Percentiles rank a stretch among this genome's conserved stretches.
Conservation (phyloP, 2,888 invertebrate genomes). For the Rhagonycha lutea region DNA sequence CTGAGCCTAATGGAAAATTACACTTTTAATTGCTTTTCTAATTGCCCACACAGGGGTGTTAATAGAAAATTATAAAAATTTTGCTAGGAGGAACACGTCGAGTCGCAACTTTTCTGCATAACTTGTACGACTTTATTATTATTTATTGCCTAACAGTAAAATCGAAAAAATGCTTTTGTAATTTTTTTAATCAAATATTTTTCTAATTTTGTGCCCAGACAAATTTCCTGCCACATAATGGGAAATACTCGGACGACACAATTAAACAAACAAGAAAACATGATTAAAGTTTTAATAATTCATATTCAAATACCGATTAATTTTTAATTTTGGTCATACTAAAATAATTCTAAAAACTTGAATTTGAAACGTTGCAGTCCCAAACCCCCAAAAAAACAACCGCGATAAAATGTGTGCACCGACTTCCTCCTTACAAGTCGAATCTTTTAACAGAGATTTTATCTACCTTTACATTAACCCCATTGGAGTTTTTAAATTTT, state of each 20-base stretch:
- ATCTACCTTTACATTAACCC: not conserved
- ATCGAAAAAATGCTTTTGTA: slow-evolving; percentile 5
- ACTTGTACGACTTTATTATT: slow-evolving; percentile 6
- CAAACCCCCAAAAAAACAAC: not conserved
- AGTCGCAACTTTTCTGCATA: slow-evolving; percentile 6
- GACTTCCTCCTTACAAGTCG: not conserved
- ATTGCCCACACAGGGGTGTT: slow-evolving; percentile 18
- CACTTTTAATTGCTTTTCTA: slow-evolving; percentile 25
- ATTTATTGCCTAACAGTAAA: slow-evolving; percentile 18
- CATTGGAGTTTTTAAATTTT: not conserved
- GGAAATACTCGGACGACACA: not conserved
- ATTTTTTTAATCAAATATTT: not conserved
- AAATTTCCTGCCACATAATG: not conserved
- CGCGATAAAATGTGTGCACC: not conserved
- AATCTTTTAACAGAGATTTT: not conserved
- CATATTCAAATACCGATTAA: not conserved
- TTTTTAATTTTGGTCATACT: not conserved
- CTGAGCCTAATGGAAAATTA: slow-evolving; percentile 23
- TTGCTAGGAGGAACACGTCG: not conserved
- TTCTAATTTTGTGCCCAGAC: not conserved
- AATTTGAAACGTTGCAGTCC: not conserved
- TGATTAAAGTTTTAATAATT: not conserved
- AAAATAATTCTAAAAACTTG: not conserved
- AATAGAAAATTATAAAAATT: slow-evolving; percentile 13
- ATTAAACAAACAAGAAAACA: not conserved